These are phyloP conservation scores for Cavia aperea DNA, from an alignment of 2,113 vertebrate species.

Conservation along the genomic window DNA sequence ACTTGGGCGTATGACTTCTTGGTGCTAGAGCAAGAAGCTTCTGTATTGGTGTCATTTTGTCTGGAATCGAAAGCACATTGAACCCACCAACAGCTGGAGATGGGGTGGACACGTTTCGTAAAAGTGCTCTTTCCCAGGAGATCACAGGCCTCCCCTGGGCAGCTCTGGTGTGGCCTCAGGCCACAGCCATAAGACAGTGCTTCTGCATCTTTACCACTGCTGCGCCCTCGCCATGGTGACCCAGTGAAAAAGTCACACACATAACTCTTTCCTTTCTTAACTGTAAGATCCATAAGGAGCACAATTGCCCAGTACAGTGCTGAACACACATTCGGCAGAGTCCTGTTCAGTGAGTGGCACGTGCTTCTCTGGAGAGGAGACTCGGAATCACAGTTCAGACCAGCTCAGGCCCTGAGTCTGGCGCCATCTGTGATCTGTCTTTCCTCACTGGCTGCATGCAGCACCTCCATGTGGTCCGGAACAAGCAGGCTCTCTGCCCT, in stretches of 20 bases:
- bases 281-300: not conserved
- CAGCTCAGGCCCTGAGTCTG: fast-evolving
- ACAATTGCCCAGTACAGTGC: not conserved
- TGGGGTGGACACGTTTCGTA: not conserved
- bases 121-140: not conserved
- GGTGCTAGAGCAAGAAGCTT: not conserved
- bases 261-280: not conserved
- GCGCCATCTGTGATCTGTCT: fast-evolving
- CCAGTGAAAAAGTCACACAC: not conserved
- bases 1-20: not conserved
- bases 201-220: not conserved
- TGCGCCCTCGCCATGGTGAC: not conserved
- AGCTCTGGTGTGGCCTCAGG: not conserved
- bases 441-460: not conserved
- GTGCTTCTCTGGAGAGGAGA: not conserved
- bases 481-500: too few species aligned
- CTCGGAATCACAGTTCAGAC: too few species aligned
- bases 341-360: not conserved
- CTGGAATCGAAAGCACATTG: not conserved
- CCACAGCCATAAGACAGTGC: not conserved
- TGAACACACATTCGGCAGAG: not conserved
- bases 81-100: not conserved
- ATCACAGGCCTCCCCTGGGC: not conserved
- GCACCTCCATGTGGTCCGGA: too few species aligned
- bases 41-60: not conserved